phyloP scores from a whole-genome alignment of 2,113 vertebrate species.

The Andinoacara biseriatus region DNA sequence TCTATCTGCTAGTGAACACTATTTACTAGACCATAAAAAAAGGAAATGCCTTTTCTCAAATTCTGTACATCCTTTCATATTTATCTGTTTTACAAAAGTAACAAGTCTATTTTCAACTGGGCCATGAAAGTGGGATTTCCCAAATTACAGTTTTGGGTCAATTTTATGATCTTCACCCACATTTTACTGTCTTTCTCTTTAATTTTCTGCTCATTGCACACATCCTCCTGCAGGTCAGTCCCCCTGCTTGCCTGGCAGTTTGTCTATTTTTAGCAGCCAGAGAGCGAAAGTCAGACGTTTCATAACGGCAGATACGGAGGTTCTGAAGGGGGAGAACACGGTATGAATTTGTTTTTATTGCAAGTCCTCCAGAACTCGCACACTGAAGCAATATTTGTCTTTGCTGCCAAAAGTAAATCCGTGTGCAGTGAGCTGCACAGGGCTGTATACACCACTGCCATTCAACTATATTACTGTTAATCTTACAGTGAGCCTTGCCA shows the following conservation, averaged over 20 bases:
- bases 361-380: neutral
- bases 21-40: neutral
- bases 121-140: neutral
- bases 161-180: neutral
- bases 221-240: neutral
- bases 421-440: neutral
- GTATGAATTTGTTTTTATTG: neutral
- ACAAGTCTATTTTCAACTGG: neutral
- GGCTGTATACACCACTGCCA: neutral
- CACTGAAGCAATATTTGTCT: neutral
- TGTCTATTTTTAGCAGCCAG: neutral
- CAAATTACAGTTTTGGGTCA: neutral
- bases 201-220: neutral
- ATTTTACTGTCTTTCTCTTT: neutral
- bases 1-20: neutral
- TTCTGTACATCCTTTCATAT: neutral
- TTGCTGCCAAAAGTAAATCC: neutral
- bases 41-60: neutral
- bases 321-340: neutral
- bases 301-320: neutral
- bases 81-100: neutral
- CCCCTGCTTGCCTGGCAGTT: neutral
- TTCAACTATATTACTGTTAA: neutral
- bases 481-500: too few species aligned
- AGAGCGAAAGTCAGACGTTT: neutral